Percentiles rank a stretch among this genome's conserved stretches.
phyloP scores from a whole-genome alignment of 2,888 invertebrate genomes.

The Drosophila subsilvestris region DNA sequence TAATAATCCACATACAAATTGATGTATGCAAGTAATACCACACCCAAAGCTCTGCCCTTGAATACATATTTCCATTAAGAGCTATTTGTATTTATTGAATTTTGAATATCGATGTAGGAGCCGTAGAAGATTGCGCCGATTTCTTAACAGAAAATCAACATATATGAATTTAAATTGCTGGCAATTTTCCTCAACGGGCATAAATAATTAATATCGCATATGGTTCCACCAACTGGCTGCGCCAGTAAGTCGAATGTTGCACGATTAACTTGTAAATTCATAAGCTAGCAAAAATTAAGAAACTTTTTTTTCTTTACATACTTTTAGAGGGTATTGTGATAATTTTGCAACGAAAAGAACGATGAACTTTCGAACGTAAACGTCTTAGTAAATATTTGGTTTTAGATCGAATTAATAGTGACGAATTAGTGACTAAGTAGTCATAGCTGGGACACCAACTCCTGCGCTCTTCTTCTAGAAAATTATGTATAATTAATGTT shows the following conservation, averaged over 20 bases:
- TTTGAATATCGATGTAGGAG: slow-evolving; percentile 40
- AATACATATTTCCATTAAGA: background rate
- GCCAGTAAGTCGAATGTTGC: slow-evolving; percentile 65
- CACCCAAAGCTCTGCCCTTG: slow-evolving; percentile 11
- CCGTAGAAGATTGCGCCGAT: slow-evolving; percentile 29
- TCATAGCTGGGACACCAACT: no score
- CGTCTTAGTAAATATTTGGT: no score
- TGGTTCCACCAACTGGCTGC: slow-evolving; percentile 41
- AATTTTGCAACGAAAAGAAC: no score
- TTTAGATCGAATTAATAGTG: no score
- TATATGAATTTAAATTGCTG: slow-evolving; percentile 37
- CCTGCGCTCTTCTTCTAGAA: slow-evolving; percentile 9
- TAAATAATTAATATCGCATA: slow-evolving; percentile 42
- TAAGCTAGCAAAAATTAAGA: background rate
- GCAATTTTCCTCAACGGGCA: slow-evolving; percentile 12
- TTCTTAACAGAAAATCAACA: slow-evolving; percentile 43
- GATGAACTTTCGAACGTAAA: no score
- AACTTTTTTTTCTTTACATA: background rate
- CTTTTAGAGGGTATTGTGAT: no score
- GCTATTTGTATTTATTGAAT: slow-evolving; percentile 20
- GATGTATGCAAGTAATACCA: slow-evolving; percentile 8
- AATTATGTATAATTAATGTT: no score
- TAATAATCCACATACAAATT: background rate
- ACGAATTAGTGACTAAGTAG: no score
- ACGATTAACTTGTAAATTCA: slow-evolving; percentile 39